Conservation (phyloP, 2,888 invertebrate species). For the Pristionchus japonicus region DNA sequence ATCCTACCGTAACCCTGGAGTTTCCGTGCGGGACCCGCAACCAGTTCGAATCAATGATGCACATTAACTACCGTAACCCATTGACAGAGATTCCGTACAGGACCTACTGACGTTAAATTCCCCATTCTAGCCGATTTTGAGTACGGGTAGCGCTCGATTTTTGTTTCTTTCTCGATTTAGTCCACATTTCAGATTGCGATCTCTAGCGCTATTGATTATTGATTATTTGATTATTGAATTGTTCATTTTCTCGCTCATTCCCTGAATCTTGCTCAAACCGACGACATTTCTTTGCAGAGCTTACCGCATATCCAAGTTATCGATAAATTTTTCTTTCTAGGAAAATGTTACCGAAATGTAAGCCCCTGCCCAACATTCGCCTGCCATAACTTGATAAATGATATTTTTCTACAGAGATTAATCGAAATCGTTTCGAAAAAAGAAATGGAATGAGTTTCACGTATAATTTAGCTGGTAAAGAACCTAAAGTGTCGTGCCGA, state of each 20-base stretch:
- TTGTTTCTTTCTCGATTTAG: background rate
- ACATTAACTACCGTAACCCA: background rate
- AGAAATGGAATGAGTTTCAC: too few species aligned
- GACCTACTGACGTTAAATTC: background rate
- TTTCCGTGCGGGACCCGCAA: background rate
- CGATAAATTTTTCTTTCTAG: background rate
- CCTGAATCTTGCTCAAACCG: background rate
- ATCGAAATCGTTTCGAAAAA: too few species aligned
- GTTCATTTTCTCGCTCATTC: conserved; percentile 34
- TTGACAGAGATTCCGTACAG: background rate
- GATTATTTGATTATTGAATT: background rate
- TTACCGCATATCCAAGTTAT: background rate
- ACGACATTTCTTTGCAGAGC: background rate
- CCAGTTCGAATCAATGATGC: too few species aligned
- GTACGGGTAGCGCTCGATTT: conserved; percentile 14
- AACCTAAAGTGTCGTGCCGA: too few species aligned
- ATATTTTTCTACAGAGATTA: too few species aligned
- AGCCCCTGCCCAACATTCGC: background rate
- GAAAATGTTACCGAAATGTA: background rate
- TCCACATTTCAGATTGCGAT: background rate
- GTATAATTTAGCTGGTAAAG: too few species aligned
- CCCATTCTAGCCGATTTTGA: background rate
- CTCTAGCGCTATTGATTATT: background rate
- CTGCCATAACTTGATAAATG: background rate
- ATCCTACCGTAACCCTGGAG: background rate